Percentiles rank a stretch among this genome's conserved stretches.
Evolutionary conservation across 2,888 invertebrate species (phyloP).

Genomic region (Rhorus exstirpatorius): DNA sequence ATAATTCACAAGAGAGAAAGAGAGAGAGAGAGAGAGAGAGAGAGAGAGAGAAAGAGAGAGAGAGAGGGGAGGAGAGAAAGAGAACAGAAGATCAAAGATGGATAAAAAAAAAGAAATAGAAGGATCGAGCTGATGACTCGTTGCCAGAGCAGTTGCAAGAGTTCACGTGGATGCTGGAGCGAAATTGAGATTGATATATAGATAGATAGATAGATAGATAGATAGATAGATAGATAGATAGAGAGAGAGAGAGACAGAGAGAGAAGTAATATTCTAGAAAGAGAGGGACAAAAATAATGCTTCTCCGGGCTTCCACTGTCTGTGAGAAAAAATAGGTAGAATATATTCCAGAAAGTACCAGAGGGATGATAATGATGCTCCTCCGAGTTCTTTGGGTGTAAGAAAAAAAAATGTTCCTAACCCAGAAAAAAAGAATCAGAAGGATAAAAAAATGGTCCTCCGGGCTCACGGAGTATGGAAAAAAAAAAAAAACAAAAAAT

Average conservation of each 20-base stretch:
- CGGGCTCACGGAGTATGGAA: too few relatives aligned
- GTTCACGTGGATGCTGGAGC: constrained; percentile 20
- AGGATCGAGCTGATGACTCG: constrained; percentile 34
- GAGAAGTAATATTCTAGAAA: constrained; percentile 54
- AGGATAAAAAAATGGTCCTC: too few relatives aligned
- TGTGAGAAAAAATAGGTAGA: background rate
- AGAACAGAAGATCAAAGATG: constrained; percentile 16
- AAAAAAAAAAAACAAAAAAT: too few relatives aligned
- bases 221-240: constrained; percentile 58
- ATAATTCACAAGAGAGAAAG: constrained; percentile 54
- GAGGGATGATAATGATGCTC: constrained; percentile 6
- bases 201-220: constrained; percentile 47
- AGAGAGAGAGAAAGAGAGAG: constrained; percentile 52
- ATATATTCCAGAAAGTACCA: background rate
- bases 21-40: constrained; percentile 46
- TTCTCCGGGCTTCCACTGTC: background rate
- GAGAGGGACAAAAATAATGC: background rate
- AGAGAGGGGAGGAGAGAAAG: constrained; percentile 52
- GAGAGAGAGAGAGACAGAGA: constrained; percentile 64
- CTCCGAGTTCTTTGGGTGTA: too few relatives aligned
- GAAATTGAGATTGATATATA: constrained; percentile 4
- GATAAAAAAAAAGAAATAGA: constrained; percentile 25
- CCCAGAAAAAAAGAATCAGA: too few relatives aligned
- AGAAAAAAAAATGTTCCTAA: too few relatives aligned
- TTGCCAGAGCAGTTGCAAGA: constrained; percentile 19